Evolutionary conservation across 2,888 invertebrate genomes (phyloP), one percentile per base, ranked within the genome.

Genomic region (Caenorhabditis zanzibari): DNA sequence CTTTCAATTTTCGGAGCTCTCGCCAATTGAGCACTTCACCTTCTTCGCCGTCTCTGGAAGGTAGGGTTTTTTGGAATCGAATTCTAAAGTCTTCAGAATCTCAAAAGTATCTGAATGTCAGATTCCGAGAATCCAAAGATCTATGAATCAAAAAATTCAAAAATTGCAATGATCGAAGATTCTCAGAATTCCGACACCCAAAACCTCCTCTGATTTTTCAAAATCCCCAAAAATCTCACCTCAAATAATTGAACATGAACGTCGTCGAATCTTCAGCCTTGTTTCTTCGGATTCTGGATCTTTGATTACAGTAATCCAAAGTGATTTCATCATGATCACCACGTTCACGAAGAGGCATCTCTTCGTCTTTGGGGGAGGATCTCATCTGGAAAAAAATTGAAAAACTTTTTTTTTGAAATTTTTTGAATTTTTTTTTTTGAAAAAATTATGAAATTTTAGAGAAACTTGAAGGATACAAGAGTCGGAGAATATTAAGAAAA

Each of bases 201-300:
- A 32, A 32, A 32, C 32, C 32, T 32, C 32, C 32, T 32, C 32
- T 32, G 12, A 16, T 47, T 28, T 74, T 59, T 49, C 14, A n/a
- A 66, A 5, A 32, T 38, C 14, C 26, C 5, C 38, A 38, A 32
- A 63, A 66, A 32, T 69, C n/a, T 26, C 22, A 85, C 79, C 49
- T 47, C n/a, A 54, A 47, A 41, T 81, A 81, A 59, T 81, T 64
- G 56, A 84, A 82, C 54, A 85, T 79, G 49, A 82, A 79, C 5
- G 77, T 77, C 2, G 74, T 74, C 19, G 81, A 81, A 12, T 81
- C 81, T 16, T 81, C 74, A 2, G 61, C 81, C 14, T 79, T 64
- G 44, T 81, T 81, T 32, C 81, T 66, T 19, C 72, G 44, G 10
- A 84, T 59, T 49, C 79, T 61, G 14, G 84, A 84, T 52, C 75